Percentiles rank a stretch among this genome's conserved stretches.
phyloP scores from a whole-genome alignment of 2,797 vertebrate genomes.

The Phylloscopus collybita region DNA sequence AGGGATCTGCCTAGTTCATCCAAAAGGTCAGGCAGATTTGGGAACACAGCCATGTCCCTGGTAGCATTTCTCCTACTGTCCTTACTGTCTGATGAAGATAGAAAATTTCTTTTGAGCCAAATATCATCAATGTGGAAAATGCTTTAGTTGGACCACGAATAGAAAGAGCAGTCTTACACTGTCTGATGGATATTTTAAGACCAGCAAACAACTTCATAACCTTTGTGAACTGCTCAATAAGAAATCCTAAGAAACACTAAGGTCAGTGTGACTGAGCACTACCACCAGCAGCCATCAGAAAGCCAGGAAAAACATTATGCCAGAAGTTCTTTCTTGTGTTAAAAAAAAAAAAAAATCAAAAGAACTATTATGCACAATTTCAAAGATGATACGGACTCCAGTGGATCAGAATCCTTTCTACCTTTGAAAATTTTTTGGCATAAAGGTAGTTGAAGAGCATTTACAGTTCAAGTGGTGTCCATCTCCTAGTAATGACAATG shows the following conservation, averaged over 20 bases:
- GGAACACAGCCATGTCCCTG: conserved; percentile 7
- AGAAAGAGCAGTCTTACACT: background rate
- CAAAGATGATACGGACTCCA: background rate
- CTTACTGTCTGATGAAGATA: background rate
- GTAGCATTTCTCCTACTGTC: background rate
- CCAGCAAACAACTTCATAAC: background rate
- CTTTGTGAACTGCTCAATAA: background rate
- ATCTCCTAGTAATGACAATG: background rate
- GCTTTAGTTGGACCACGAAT: background rate
- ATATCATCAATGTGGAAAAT: background rate
- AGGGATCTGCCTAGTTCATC: conserved; percentile 44
- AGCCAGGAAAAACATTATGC: background rate
- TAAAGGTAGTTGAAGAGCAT: background rate
- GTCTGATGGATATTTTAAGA: background rate
- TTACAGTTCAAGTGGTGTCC: background rate
- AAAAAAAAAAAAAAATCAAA: background rate
- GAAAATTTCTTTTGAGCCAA: background rate
- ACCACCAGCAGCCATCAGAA: background rate
- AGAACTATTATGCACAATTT: background rate
- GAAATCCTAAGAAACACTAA: background rate
- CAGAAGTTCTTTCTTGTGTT: background rate
- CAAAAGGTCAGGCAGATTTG: conserved; percentile 43
- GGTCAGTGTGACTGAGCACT: background rate
- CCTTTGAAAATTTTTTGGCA: background rate
- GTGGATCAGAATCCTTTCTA: background rate